These are phyloP conservation scores for Pyrocoelia pectoralis DNA, from an alignment of 2,888 invertebrate genomes.

Conservation along the genomic window DNA sequence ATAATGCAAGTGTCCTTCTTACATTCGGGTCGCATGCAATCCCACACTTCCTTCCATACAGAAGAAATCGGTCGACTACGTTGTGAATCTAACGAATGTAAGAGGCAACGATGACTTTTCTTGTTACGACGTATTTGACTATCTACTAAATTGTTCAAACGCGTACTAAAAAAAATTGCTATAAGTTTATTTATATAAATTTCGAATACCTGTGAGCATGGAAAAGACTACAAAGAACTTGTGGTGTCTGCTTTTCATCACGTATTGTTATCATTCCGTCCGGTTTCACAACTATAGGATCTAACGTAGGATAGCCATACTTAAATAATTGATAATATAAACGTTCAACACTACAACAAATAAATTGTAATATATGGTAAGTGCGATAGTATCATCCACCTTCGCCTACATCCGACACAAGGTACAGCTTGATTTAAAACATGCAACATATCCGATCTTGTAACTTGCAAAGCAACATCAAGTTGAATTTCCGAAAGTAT, in stretches of 20 bases:
- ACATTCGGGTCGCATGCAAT: constrained; percentile 81
- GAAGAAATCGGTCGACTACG: constrained; percentile 75
- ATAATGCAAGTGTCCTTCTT: constrained; percentile 87
- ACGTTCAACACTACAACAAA: constrained; percentile 79
- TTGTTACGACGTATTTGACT: constrained; percentile 85
- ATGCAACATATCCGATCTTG: constrained; percentile 81
- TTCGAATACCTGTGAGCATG: constrained; percentile 82
- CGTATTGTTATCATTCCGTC: constrained; percentile 81
- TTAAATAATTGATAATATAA: constrained; percentile 86
- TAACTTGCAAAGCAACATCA: constrained; percentile 82
- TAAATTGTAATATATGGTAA: not conserved
- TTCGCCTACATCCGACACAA: constrained; percentile 92
- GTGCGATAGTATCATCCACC: constrained; percentile 63
- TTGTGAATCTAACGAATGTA: constrained; percentile 91
- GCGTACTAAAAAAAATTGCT: constrained; percentile 63
- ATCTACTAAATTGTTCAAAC: constrained; percentile 79
- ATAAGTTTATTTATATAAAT: constrained; percentile 15
- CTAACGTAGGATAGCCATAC: constrained; percentile 86
- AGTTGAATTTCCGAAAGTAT: constrained; percentile 80
- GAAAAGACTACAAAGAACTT: constrained; percentile 82
- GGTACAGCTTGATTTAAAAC: constrained; percentile 91
- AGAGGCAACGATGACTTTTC: constrained; percentile 86
- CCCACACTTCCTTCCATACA: constrained; percentile 86
- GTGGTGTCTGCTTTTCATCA: constrained; percentile 82
- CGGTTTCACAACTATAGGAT: constrained; percentile 81